Percentiles rank a stretch among this genome's conserved stretches.
Conservation (phyloP, 2,113 vertebrate genomes). For the Strix aluco region DNA sequence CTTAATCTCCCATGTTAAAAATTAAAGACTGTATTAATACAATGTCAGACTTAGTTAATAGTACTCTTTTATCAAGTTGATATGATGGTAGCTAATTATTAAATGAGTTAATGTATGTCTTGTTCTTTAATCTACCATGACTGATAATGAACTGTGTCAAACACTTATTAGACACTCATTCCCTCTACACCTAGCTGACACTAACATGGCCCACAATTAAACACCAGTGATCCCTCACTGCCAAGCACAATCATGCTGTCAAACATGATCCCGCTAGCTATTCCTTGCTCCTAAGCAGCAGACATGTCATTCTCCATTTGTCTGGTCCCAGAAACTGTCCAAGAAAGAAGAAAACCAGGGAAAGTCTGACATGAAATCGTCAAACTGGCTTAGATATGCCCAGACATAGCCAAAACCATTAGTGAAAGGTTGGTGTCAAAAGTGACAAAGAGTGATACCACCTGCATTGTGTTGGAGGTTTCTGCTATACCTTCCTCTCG, state of each 20-base stretch:
- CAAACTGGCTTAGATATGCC: neutral
- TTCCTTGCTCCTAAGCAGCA: neutral
- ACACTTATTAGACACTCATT: slow-evolving; percentile 28
- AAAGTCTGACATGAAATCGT: neutral
- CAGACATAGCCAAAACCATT: neutral
- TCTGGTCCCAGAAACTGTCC: neutral
- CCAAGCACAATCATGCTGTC: neutral
- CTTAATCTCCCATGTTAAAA: slow-evolving; percentile 50
- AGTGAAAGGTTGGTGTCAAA: neutral
- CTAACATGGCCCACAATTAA: slow-evolving; percentile 2
- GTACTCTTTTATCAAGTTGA: slow-evolving; percentile 58
- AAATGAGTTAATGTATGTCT: slow-evolving; percentile 50
- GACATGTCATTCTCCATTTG: neutral
- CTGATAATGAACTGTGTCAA: slow-evolving; percentile 47
- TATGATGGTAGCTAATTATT: slow-evolving; percentile 63
- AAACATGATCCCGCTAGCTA: neutral
- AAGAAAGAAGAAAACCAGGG: neutral
- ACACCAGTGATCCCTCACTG: neutral
- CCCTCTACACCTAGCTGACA: slow-evolving; percentile 43
- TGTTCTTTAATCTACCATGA: slow-evolving; percentile 59
- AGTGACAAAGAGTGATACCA: neutral
- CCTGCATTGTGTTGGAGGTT: neutral
- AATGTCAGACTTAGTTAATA: slow-evolving; percentile 53
- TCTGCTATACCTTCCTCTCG: neutral
- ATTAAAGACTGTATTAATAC: slow-evolving; percentile 56